Conservation (phyloP, 2,113 vertebrate genomes). For the Uria lomvia region DNA sequence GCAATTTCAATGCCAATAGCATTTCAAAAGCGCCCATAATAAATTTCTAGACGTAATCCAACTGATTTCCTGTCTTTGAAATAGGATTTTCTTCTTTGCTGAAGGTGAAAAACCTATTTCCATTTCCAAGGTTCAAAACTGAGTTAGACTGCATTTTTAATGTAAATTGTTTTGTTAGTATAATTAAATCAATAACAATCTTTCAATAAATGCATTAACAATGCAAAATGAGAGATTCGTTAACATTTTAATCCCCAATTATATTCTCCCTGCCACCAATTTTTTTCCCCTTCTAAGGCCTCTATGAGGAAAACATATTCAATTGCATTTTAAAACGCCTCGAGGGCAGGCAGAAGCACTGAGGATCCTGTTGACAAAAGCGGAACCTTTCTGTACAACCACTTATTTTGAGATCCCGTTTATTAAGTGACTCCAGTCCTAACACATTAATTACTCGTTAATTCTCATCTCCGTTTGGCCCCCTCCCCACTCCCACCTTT, state of each 20-base stretch:
- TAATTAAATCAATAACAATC: constrained; percentile 26
- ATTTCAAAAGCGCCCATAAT: constrained; percentile 57
- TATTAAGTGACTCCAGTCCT: not conserved
- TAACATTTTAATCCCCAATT: constrained; percentile 13
- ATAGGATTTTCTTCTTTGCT: constrained; percentile 44
- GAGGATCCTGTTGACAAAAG: not conserved
- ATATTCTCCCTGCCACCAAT: not conserved
- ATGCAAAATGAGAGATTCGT: constrained; percentile 18
- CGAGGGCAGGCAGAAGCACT: not conserved
- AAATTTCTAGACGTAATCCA: constrained; percentile 56
- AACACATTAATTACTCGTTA: not conserved
- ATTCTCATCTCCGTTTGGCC: not conserved
- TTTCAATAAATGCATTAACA: constrained; percentile 38
- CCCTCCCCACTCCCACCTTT: not conserved
- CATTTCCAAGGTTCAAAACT: constrained; percentile 2
- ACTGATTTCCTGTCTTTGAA: constrained; percentile 57
- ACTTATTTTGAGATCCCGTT: not conserved
- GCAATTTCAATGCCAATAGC: constrained; percentile 40
- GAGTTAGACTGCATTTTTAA: not conserved
- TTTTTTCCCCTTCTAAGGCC: not conserved
- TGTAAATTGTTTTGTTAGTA: constrained; percentile 16
- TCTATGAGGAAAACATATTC: not conserved
- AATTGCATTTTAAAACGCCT: not conserved
- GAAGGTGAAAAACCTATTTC: constrained; percentile 39
- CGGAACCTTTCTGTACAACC: not conserved